Evolutionary conservation across 2,113 vertebrate genomes (phyloP).

Genomic region (Melanocharis versteri): DNA sequence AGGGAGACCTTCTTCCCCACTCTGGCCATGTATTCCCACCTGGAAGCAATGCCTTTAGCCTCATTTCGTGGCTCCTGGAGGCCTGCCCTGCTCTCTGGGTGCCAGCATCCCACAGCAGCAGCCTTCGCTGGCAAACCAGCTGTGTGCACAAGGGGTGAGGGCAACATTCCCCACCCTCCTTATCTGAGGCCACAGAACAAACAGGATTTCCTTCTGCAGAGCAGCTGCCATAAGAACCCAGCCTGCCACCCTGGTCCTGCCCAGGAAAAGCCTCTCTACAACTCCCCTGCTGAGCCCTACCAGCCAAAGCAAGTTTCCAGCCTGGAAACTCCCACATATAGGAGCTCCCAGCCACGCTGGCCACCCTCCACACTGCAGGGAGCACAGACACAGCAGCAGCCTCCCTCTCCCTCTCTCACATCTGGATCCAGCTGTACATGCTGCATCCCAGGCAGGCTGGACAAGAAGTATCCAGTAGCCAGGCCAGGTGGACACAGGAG

Average conservation of each 20-base stretch:
- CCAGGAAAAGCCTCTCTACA: background rate
- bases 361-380: background rate
- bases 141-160: background rate
- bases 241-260: background rate
- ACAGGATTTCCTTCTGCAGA: background rate
- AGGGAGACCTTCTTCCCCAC: background rate
- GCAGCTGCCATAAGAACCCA: background rate
- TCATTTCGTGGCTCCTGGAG: background rate
- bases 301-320: background rate
- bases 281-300: background rate
- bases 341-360: rapidly evolving
- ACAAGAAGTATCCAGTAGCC: background rate
- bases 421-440: background rate
- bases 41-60: background rate
- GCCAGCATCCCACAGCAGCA: background rate
- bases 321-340: background rate
- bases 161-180: background rate
- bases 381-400: background rate
- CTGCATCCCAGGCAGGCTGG: background rate
- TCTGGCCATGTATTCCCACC: background rate
- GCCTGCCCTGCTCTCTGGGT: background rate
- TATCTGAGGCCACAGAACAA: background rate
- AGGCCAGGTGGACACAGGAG: background rate
- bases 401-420: background rate
- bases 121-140: background rate